Conservation (phyloP, 2,888 invertebrate species). For the Sarcophaga caerulescens region DNA sequence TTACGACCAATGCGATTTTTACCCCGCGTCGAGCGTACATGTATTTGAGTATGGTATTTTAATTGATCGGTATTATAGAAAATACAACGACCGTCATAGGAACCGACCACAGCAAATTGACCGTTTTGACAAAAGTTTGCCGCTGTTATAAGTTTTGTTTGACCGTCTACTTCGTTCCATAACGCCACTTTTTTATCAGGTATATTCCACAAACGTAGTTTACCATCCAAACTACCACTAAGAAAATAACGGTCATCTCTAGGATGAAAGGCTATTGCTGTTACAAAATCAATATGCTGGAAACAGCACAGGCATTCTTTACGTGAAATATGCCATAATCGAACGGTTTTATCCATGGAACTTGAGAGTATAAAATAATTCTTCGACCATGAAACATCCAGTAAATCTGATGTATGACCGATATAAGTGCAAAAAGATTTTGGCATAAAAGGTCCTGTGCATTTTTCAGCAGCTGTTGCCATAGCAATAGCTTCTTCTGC, state of each 20-base stretch:
- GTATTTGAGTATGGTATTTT: slow-evolving; percentile 98
- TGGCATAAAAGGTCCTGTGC: slow-evolving; percentile 90
- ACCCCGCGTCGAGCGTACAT: slow-evolving; percentile 97
- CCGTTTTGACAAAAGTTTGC: slow-evolving; percentile 99
- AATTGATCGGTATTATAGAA: slow-evolving; percentile 99
- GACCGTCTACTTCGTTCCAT: slow-evolving; percentile 98
- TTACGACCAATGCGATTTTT: slow-evolving; percentile 97
- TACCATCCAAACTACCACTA: slow-evolving; percentile 98
- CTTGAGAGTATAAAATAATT: slow-evolving; percentile 98
- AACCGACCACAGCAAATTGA: slow-evolving; percentile 98
- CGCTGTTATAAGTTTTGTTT: slow-evolving; percentile 96
- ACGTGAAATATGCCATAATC: slow-evolving; percentile 98
- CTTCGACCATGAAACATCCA: slow-evolving; percentile 99
- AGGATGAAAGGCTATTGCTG: slow-evolving; percentile 99
- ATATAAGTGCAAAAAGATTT: slow-evolving; percentile 95
- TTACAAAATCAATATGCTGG: slow-evolving; percentile 99
- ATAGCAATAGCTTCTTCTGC: slow-evolving; percentile 84
- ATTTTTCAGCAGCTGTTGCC: slow-evolving; percentile 83
- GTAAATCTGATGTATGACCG: slow-evolving; percentile 97
- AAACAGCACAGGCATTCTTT: slow-evolving; percentile 99
- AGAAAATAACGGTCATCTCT: slow-evolving; percentile 94
- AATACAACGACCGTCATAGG: slow-evolving; percentile 98
- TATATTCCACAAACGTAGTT: slow-evolving; percentile 99
- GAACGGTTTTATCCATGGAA: slow-evolving; percentile 99
- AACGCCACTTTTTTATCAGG: slow-evolving; percentile 99